Evolutionary conservation across 2,888 invertebrate genomes (phyloP).

Genomic region (Celastrina argiolus): DNA sequence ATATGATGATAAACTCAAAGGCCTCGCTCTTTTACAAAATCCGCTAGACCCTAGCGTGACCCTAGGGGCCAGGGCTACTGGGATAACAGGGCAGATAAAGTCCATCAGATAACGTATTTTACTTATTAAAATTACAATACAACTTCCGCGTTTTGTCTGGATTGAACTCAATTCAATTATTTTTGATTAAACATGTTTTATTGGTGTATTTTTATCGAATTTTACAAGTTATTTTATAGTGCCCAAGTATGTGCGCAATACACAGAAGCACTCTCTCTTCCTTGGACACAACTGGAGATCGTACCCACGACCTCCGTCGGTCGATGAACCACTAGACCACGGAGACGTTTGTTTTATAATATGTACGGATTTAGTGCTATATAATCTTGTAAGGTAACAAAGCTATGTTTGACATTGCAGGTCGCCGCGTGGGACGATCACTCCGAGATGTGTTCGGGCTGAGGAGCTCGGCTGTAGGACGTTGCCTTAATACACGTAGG

Average conservation of each 20-base stretch:
- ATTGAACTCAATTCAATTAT: too few relatives aligned
- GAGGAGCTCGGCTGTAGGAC: conserved; percentile 30
- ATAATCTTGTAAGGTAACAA: not conserved
- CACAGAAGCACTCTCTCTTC: too few relatives aligned
- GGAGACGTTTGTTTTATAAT: too few relatives aligned
- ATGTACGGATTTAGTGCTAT: not conserved
- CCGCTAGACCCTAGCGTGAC: not conserved
- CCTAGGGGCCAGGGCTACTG: not conserved
- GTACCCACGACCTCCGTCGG: too few relatives aligned
- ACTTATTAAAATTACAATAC: not conserved
- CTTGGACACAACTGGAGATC: too few relatives aligned
- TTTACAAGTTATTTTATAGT: too few relatives aligned
- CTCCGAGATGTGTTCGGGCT: conserved; percentile 90
- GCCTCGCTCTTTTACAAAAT: not conserved
- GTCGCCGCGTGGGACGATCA: conserved; percentile 92
- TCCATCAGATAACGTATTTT: not conserved
- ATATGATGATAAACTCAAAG: not conserved
- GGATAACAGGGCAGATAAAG: not conserved
- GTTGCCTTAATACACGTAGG: conserved; percentile 21
- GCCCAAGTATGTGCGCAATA: too few relatives aligned
- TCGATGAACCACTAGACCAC: too few relatives aligned
- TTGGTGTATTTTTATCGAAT: too few relatives aligned
- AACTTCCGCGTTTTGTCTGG: too few relatives aligned
- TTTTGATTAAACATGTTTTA: too few relatives aligned
- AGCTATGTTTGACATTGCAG: conserved; percentile 65